Conservation (phyloP, 2,888 invertebrate species). For the Drosophila rubida region DNA sequence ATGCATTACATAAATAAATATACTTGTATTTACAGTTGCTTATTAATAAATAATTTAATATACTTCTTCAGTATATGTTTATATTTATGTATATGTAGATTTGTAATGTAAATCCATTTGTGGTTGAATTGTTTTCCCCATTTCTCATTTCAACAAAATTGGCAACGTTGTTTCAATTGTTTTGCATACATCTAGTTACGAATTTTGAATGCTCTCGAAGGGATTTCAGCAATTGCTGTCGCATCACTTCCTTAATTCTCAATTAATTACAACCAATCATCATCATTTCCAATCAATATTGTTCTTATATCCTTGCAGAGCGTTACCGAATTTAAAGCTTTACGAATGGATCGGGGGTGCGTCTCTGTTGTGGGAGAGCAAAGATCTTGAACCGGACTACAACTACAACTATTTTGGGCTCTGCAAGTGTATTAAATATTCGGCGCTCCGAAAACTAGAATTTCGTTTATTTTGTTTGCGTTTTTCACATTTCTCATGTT, state of each 20-base stretch:
- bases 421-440: slow-evolving; percentile 37
- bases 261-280: slow-evolving; percentile 72
- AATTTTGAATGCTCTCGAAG: slow-evolving; percentile 34
- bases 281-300: slow-evolving; percentile 17
- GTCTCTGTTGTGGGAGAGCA: background rate
- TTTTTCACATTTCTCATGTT: slow-evolving; percentile 19
- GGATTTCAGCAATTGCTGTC: slow-evolving; percentile 10
- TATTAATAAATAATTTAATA: slow-evolving; percentile 61
- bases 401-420: background rate
- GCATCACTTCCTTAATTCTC: slow-evolving; percentile 50
- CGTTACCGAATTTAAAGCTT: slow-evolving; percentile 7
- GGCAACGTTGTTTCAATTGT: slow-evolving; percentile 68
- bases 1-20: slow-evolving; percentile 50
- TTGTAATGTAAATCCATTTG: slow-evolving; percentile 47
- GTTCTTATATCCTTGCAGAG: slow-evolving; percentile 30
- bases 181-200: slow-evolving; percentile 37
- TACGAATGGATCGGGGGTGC: background rate
- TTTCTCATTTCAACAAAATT: slow-evolving; percentile 58
- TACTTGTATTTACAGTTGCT: slow-evolving; percentile 59
- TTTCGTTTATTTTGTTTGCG: slow-evolving; percentile 16
- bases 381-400: slow-evolving; percentile 16
- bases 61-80: slow-evolving; percentile 29
- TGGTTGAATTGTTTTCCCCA: slow-evolving; percentile 24
- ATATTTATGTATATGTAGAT: slow-evolving; percentile 26
- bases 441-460: slow-evolving; percentile 30